Base-by-base conservation (phyloP, 2,113 vertebrate species). In the Suncus etruscus region DNA sequence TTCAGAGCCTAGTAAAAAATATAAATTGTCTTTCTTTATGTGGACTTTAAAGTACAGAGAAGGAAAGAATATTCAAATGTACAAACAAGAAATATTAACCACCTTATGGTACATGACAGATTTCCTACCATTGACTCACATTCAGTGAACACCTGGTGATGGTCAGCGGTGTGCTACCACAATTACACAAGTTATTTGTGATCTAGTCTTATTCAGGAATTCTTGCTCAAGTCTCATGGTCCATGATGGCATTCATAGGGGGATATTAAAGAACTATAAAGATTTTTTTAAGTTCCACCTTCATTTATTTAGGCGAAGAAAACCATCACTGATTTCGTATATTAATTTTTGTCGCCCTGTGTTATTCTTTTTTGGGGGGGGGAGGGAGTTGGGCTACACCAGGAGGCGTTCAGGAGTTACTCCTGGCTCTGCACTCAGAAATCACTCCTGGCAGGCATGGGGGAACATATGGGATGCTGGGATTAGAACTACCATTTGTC, bases 101-200 rank as follows among this genome's bases (percentile, higher is more conserved):
- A 74, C 54, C 16, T 48, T 47, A 48, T 74, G 25, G n/a, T 16
- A 48, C 54, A 10, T 76, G 72, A 79, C 58, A 68, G 20, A 90
- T 80, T 84, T 29, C 39, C 69, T 75, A 70, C 25, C 12, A 0
- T 31, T 27, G 12, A 18, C 74, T 76, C 6, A 11, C 18, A 45
- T 66, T 84, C 61, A 48, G 9, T 50, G 31, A 74, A 69, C 16
- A 83, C 32, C 48, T 74, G 22, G 29, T 18, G 11, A 70, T 32
- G 47, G 25, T 32, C 27, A 39, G 32, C 24, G 18, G 27, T 81
- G 10, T 48, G 1, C n/a, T 75, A 9, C 54, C 10, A 16, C 6
- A 6, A 16, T 84, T 25, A 70, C 45, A 50, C 61, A 88, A 27
- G 20, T 39, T 79, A 54, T 70, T 70, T 92, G 66, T 94, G 84